These are phyloP conservation scores for Pipra filicauda DNA, from an alignment of 2,113 vertebrate species.

Conservation along the genomic window DNA sequence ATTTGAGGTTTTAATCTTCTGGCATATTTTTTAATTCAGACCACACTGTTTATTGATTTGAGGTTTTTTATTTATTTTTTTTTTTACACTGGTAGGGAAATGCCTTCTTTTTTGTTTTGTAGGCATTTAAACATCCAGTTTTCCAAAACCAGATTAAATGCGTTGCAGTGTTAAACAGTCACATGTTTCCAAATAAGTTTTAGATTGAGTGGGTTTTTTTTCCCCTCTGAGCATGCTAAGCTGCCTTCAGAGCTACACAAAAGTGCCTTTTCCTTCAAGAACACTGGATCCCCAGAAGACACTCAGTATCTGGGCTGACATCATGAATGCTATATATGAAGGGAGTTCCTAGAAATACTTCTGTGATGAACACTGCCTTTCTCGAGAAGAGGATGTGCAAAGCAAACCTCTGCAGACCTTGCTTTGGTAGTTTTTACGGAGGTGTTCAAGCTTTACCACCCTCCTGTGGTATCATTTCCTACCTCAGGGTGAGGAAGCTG, in stretches of 20 bases:
- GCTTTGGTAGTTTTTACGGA: not conserved
- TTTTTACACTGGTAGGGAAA: not conserved
- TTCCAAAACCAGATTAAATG: not conserved
- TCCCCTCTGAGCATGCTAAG: not conserved
- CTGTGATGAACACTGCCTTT: not conserved
- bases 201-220: not conserved
- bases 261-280: not conserved
- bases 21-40: not conserved
- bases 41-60: not conserved
- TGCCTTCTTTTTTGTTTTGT: not conserved
- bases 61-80: not conserved
- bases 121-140: not conserved
- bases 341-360: not conserved
- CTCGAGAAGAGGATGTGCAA: fast-evolving
- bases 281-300: not conserved
- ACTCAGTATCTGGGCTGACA: not conserved
- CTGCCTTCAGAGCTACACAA: not conserved
- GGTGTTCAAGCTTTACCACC: not conserved
- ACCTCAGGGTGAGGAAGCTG: not conserved
- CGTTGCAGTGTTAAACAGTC: not conserved
- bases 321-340: not conserved
- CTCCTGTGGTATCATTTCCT: not conserved
- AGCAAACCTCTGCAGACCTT: not conserved
- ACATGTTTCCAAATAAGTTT: not conserved
- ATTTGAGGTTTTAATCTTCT: not conserved